Conservation (phyloP, 35 echinoderm and acorn worm genomes). For the Diadema setosum region DNA sequence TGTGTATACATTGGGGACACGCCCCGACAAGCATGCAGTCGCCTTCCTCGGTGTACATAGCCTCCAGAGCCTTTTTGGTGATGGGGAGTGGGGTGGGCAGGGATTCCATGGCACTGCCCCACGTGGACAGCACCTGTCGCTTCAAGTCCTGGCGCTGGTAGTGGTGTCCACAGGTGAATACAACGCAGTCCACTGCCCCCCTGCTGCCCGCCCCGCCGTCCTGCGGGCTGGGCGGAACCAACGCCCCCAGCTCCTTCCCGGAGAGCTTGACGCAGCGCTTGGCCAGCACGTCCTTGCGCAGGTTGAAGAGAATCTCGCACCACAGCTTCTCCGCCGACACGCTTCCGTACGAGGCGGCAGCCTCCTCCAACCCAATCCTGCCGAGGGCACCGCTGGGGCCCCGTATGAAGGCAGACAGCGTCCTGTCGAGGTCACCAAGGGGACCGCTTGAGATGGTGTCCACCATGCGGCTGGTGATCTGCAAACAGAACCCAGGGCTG, state of each 20-base stretch:
- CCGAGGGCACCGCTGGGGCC: neutral
- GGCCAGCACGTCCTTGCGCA: conserved; percentile 46
- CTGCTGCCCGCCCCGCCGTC: neutral
- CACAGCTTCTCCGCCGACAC: conserved; percentile 75
- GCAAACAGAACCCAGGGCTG: conserved; percentile 52
- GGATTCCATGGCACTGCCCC: conserved; percentile 19
- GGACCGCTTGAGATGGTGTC: neutral
- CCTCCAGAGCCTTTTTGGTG: conserved; percentile 32
- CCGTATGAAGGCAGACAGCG: neutral
- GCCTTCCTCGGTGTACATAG: conserved; percentile 40
- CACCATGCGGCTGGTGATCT: conserved; percentile 46
- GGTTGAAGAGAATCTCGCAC: conserved; percentile 70
- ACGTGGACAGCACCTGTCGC: conserved; percentile 7
- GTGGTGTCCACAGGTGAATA: conserved; percentile 87
- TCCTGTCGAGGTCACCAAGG: neutral
- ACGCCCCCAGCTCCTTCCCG: conserved; percentile 18
- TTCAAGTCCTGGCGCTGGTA: conserved; percentile 39
- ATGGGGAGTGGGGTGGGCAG: conserved; percentile 54
- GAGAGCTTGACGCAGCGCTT: conserved; percentile 7
- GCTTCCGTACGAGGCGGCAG: neutral
- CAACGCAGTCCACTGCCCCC: conserved; percentile 15
- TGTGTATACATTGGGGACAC: conserved; percentile 73
- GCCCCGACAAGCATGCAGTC: conserved; percentile 48
- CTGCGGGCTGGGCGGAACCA: neutral
- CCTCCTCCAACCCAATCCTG: neutral